Percentiles rank a stretch among this genome's conserved stretches.
These are phyloP conservation scores for Tachycineta bicolor DNA, from an alignment of 2,113 vertebrate genomes.

Conservation along the genomic window DNA sequence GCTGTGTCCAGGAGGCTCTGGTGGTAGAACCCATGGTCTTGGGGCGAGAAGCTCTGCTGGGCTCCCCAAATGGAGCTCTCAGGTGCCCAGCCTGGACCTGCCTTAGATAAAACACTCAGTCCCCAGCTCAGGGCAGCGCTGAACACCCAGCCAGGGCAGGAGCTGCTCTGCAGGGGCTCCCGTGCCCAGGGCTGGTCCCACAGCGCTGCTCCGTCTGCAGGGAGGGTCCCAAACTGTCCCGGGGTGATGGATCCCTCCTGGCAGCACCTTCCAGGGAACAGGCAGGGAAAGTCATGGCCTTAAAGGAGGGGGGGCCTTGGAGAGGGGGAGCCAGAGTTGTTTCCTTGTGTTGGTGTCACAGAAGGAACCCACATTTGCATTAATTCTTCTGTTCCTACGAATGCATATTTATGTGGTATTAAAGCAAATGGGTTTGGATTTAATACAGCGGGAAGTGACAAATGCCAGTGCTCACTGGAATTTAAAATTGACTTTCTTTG, in stretches of 20 bases:
- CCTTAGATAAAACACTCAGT: accelerated
- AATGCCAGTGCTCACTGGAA: constrained; percentile 1
- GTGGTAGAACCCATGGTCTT: accelerated
- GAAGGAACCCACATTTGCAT: constrained; percentile 53
- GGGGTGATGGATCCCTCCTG: neutral
- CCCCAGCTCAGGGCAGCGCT: accelerated
- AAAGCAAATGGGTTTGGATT: constrained; percentile 39
- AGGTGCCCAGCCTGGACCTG: neutral
- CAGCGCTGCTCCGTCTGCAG: neutral
- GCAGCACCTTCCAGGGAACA: neutral
- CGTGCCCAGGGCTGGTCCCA: neutral
- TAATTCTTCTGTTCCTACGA: constrained; percentile 1
- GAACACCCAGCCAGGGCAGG: neutral
- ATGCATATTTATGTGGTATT: constrained; percentile 50
- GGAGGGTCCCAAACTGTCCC: neutral
- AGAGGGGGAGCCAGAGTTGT: neutral
- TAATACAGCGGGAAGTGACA: constrained; percentile 45
- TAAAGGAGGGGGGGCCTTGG: neutral
- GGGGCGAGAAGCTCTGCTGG: neutral
- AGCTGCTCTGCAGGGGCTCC: neutral
- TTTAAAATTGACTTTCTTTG: constrained; percentile 46
- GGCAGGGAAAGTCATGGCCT: neutral
- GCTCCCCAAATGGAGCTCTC: accelerated
- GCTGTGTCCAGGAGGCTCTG: neutral
- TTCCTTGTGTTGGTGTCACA: neutral